phyloP scores from a whole-genome alignment of 2,797 vertebrate species.

The Sebastes hubbsi region DNA sequence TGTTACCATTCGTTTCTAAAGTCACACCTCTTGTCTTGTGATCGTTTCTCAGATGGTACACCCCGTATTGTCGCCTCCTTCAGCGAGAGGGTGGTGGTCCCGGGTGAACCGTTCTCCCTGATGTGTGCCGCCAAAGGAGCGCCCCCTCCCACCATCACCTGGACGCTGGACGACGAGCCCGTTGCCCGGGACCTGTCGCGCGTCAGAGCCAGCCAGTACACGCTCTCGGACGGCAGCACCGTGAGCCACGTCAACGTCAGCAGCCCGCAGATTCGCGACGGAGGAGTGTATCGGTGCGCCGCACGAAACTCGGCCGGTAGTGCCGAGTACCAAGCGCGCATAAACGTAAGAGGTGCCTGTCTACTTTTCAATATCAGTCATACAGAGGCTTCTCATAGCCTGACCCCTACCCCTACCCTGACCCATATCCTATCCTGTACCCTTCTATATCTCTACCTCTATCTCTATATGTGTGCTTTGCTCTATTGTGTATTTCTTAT shows the following conservation, averaged over 20 bases:
- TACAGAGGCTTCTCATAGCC: conserved; percentile 86
- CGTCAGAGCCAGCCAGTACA: conserved; percentile 95
- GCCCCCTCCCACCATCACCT: conserved; percentile 94
- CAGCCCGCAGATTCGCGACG: conserved; percentile 94
- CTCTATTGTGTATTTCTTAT: conserved; percentile 4
- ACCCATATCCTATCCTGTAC: conserved; percentile 56
- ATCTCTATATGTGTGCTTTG: conserved; percentile 33
- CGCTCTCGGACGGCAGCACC: conserved; percentile 95
- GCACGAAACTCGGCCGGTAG: conserved; percentile 99
- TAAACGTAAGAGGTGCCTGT: conserved; percentile 99
- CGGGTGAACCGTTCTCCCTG: conserved; percentile 95
- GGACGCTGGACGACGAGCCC: conserved; percentile 96
- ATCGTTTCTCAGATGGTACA: conserved; percentile 87
- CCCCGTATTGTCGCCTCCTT: conserved; percentile 96
- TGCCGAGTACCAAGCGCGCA: conserved; percentile 99
- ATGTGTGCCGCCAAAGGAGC: conserved; percentile 97
- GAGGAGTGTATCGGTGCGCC: conserved; percentile 98
- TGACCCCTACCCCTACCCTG: conserved; percentile 65
- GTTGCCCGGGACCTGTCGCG: conserved; percentile 88
- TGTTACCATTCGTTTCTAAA: neutral
- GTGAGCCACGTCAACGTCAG: conserved; percentile 97
- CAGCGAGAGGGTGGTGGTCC: conserved; percentile 97
- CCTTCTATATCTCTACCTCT: conserved; percentile 54
- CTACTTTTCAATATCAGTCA: conserved; percentile 99
- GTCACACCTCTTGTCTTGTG: neutral